Base-by-base conservation (phyloP, 2,888 invertebrate genomes). In the Ceratothoa steindachneri region DNA sequence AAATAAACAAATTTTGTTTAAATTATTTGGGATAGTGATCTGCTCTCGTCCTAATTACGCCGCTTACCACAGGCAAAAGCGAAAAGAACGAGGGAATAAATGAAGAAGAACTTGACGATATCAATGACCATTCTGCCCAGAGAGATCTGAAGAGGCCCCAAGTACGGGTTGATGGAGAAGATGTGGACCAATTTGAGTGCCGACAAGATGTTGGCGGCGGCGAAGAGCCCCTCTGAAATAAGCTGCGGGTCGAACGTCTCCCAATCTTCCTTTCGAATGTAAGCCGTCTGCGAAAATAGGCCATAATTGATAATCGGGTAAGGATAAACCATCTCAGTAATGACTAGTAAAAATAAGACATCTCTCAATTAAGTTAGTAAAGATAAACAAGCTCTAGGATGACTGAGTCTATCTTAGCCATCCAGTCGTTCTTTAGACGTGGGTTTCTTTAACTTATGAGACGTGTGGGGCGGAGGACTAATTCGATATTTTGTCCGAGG, bases 81-180 rank as follows among this genome's bases (percentile, higher is more conserved):
- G 84, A 96, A 95, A 28, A 95, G 87, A 12, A 93, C 93, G 81
- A 93, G 86, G 12, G 90, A 89, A 84, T 93, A 95, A 83, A 96
- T 92, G 84, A 93, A 92, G 86, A 93, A 93, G 86, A 95, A 95
- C 84, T 95, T 95, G 79, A 95, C 89, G 81, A 95, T 95, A 83
- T 95, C 95, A 80, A 85, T 84, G 60, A 80, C 80, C 81, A 81
- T 81, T 64, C 81, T 71, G 4, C 87, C 80, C 30, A 80, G 72
- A 9, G 80, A 80, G 69, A 80, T 80, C 87, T 95, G 95, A 81
- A 95, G 87, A 2, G 95, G 95, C 2, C 95, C 95, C 81, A 96
- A 85, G 84, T 95, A 93, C 1, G 95, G 95, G 86, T 95, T 95
- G 82, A 95, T 93, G 72, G 95, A 95, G 86, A 95, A 95, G 82